These are phyloP conservation scores for Eumerus sabulonum DNA, from an alignment of 2,888 invertebrate genomes.

Conservation along the genomic window DNA sequence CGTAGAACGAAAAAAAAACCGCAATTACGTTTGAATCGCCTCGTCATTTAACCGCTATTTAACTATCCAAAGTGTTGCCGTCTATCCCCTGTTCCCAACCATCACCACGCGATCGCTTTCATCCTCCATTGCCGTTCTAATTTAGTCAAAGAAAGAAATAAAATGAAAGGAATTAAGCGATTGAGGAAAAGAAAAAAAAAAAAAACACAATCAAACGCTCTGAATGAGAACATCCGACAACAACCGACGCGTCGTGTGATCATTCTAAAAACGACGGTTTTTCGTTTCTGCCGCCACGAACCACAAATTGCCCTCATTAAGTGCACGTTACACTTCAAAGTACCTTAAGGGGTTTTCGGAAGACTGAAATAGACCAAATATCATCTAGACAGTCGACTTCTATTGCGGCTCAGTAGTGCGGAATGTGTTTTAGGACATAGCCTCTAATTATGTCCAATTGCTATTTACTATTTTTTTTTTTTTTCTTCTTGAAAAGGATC, in stretches of 20 bases:
- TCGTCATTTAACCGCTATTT: conserved; percentile 45
- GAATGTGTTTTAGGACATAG: background rate
- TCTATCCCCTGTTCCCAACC: background rate
- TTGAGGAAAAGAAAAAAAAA: conserved; percentile 26
- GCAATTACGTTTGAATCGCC: conserved; percentile 37
- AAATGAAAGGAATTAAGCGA: conserved; percentile 51
- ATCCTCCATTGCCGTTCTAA: conserved; percentile 10
- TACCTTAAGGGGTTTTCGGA: conserved; percentile 19
- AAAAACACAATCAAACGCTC: conserved; percentile 7
- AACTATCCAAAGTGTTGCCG: conserved; percentile 37
- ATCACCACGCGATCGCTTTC: background rate
- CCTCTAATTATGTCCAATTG: conserved; percentile 50
- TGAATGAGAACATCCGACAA: conserved; percentile 33
- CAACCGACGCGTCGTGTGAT: conserved; percentile 22
- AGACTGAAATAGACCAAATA: conserved; percentile 10
- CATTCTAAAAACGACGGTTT: conserved; percentile 24
- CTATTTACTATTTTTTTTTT: no score
- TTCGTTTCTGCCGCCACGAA: conserved; percentile 47
- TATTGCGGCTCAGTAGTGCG: no score
- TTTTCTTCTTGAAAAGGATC: conserved; percentile 20
- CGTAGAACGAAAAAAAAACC: conserved; percentile 16
- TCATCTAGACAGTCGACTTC: conserved; percentile 8
- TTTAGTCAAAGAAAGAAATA: conserved; percentile 30
- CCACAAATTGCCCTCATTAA: conserved; percentile 63
- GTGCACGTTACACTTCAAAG: conserved; percentile 55